Evolutionary conservation across 2,113 vertebrate genomes (phyloP).

Genomic region (Spea multiplicata): DNA sequence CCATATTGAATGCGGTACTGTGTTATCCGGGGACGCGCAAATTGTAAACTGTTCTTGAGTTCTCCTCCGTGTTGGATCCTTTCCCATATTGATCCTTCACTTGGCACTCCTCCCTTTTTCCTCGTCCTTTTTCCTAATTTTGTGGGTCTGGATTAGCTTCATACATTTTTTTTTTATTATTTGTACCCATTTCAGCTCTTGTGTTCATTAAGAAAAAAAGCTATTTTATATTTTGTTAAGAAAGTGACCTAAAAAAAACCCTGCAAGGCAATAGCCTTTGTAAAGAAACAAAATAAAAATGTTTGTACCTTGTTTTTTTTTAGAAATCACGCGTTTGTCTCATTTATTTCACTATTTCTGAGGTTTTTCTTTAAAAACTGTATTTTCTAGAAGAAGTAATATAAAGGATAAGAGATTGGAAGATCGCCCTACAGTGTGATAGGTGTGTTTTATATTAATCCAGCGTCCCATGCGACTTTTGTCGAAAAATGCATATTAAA

Average conservation of each 20-base stretch:
- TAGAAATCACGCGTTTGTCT: slow-evolving; percentile 51
- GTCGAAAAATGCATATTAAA: background rate
- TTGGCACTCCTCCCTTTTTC: slow-evolving; percentile 50
- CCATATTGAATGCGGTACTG: too few relatives aligned
- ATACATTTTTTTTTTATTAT: slow-evolving; percentile 50
- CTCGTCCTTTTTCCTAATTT: slow-evolving; percentile 50
- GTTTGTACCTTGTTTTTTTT: slow-evolving; percentile 98
- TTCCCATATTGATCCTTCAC: background rate
- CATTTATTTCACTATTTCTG: background rate
- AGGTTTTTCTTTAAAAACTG: too few relatives aligned
- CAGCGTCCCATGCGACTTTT: too few relatives aligned
- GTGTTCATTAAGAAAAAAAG: slow-evolving; percentile 80
- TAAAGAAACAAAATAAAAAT: slow-evolving; percentile 97
- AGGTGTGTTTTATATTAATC: too few relatives aligned
- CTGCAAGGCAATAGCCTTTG: slow-evolving; percentile 92
- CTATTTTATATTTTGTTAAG: slow-evolving; percentile 93
- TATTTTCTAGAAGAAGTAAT: background rate
- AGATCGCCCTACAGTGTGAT: too few relatives aligned
- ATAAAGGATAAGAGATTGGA: background rate
- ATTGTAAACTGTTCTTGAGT: too few relatives aligned
- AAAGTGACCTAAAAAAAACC: slow-evolving; percentile 69
- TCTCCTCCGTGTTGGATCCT: too few relatives aligned
- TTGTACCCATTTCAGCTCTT: slow-evolving; percentile 69
- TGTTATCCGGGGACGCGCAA: too few relatives aligned
- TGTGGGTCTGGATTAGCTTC: slow-evolving; percentile 55